Percentiles rank a stretch among this genome's conserved stretches.
Conservation (phyloP, 2,888 invertebrate species). For the Morinoia aosen region DNA sequence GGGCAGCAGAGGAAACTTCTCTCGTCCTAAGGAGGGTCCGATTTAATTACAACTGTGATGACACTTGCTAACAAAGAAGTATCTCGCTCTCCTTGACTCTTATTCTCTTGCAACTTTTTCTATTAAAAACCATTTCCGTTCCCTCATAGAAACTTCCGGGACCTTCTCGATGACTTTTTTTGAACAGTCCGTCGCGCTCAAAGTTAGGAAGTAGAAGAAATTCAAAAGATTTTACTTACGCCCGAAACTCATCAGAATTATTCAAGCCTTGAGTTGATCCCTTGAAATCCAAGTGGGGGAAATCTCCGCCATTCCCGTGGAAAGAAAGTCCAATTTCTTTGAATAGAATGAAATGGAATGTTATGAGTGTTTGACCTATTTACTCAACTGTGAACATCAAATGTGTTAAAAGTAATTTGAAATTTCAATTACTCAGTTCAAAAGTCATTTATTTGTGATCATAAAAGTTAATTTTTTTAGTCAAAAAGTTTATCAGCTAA, state of each 20-base stretch:
- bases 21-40: background rate
- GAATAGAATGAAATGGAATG: background rate
- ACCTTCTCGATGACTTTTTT: background rate
- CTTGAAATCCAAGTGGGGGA: background rate
- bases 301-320: background rate
- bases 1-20: background rate
- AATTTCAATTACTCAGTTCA: background rate
- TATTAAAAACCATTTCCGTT: conserved; percentile 10
- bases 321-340: background rate
- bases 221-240: background rate
- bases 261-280: conserved; percentile 14
- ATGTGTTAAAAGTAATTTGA: background rate
- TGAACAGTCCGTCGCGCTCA: background rate
- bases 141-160: conserved; percentile 23
- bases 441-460: background rate
- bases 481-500: background rate
- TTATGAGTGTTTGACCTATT: background rate
- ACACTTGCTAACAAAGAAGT: conserved; percentile 43
- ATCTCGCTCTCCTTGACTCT: background rate
- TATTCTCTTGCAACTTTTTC: background rate
- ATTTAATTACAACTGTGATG: conserved; percentile 37
- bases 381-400: background rate
- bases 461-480: background rate
- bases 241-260: conserved; percentile 11
- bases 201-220: background rate